Evolutionary conservation across 1,140 invertebrate genomes (phyloP).

Genomic region (Sarcophaga bullata): DNA sequence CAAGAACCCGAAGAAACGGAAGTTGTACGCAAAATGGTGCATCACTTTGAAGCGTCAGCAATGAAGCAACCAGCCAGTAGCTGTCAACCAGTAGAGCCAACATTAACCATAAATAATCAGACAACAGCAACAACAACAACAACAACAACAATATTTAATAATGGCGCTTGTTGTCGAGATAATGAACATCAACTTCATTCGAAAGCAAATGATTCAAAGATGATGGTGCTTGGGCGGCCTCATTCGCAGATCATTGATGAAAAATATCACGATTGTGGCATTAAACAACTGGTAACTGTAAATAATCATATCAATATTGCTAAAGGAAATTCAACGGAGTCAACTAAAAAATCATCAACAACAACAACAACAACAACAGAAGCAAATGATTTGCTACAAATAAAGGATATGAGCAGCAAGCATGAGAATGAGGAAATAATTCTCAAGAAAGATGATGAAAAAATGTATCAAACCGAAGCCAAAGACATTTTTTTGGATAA

Average conservation of each 20-base stretch:
- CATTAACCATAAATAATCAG: constrained; percentile 27
- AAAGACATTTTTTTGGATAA: constrained; percentile 39
- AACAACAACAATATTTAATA: background rate
- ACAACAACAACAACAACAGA: background rate
- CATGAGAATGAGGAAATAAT: background rate
- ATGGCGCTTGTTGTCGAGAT: too few relatives aligned
- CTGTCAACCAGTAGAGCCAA: background rate
- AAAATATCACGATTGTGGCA: constrained; percentile 6
- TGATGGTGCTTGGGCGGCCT: background rate
- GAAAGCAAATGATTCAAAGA: background rate
- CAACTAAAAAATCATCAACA: too few relatives aligned
- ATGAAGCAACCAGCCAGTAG: background rate
- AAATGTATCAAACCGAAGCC: constrained; percentile 27
- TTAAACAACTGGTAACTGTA: constrained; percentile 57
- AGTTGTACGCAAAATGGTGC: constrained; percentile 60
- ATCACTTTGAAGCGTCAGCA: constrained; percentile 51
- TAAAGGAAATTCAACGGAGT: constrained; percentile 33
- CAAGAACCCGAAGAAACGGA: constrained; percentile 63
- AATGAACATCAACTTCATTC: background rate
- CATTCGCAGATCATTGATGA: constrained; percentile 10
- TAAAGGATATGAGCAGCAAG: constrained; percentile 20
- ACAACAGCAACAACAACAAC: background rate
- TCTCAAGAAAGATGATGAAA: background rate
- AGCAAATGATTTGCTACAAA: constrained; percentile 2
- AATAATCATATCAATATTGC: constrained; percentile 64